phyloP scores from a whole-genome alignment of 2,888 invertebrate genomes.

The Eupeodes luniger region DNA sequence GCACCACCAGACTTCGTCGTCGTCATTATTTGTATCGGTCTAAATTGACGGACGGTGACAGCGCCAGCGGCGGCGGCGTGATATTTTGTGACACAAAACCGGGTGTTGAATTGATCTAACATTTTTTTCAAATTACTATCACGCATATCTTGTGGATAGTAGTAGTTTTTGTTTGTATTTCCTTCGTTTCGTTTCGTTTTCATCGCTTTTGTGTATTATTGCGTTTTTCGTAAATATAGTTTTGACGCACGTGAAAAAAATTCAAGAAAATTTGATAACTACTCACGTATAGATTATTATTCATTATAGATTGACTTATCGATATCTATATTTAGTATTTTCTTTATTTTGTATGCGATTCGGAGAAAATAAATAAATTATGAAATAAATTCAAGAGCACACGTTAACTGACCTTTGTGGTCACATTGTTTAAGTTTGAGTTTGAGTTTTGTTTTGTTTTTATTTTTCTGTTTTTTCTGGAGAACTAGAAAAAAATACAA shows the following conservation, averaged over 20 bases:
- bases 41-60: background rate
- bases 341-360: background rate
- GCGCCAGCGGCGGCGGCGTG: background rate
- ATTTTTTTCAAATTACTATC: slow-evolving; percentile 43
- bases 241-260: slow-evolving; percentile 22
- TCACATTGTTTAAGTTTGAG: background rate
- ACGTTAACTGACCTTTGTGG: slow-evolving; percentile 58
- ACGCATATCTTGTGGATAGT: slow-evolving; percentile 47
- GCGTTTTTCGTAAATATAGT: slow-evolving; percentile 1
- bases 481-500: slow-evolving; percentile 30
- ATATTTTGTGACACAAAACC: slow-evolving; percentile 34
- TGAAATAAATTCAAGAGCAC: slow-evolving; percentile 34
- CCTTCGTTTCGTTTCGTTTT: background rate
- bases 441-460: background rate
- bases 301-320: background rate
- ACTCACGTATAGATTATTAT: background rate
- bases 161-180: background rate
- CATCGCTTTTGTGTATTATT: background rate
- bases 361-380: slow-evolving; percentile 6
- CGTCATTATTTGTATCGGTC: background rate
- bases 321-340: slow-evolving; percentile 1
- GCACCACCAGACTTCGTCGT: background rate
- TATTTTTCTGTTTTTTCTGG: slow-evolving; percentile 15
- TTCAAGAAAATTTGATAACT: background rate
- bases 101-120: slow-evolving; percentile 20